Conservation (phyloP, 2,888 invertebrate species). For the Muscina levida region DNA sequence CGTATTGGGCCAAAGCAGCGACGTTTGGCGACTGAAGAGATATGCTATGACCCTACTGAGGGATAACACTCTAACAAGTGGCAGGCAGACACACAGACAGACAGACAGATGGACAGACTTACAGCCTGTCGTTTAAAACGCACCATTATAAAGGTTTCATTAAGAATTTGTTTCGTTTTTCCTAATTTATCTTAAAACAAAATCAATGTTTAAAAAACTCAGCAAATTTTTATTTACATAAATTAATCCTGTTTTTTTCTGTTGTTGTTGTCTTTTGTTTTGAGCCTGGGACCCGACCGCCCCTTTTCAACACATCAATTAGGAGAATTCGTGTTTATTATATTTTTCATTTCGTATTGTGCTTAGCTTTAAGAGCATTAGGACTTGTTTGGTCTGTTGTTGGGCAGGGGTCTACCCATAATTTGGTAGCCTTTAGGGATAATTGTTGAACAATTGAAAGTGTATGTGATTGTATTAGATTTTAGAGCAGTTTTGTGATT, state of each 20-base stretch:
- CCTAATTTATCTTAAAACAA: neutral
- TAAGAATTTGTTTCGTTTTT: too few species aligned
- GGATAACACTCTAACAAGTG: neutral
- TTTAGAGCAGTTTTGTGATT: too few species aligned
- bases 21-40: neutral
- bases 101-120: too few species aligned
- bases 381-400: neutral
- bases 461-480: neutral
- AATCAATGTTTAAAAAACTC: constrained; percentile 31
- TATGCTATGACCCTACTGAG: neutral
- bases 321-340: neutral
- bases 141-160: too few species aligned
- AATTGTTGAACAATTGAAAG: neutral
- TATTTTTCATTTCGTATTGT: neutral
- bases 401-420: neutral
- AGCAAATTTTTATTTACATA: constrained; percentile 34
- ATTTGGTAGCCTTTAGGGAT: neutral
- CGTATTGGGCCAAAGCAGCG: neutral
- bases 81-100: neutral
- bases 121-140: too few species aligned
- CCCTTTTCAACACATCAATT: constrained; percentile 34
- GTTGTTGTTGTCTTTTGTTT: constrained; percentile 6
- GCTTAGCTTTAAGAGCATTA: neutral
- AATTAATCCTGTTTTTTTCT: constrained; percentile 26
- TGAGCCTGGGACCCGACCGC: neutral